Evolutionary conservation across 2,113 vertebrate species (phyloP).

Genomic region (Cephalopterus ornatus): DNA sequence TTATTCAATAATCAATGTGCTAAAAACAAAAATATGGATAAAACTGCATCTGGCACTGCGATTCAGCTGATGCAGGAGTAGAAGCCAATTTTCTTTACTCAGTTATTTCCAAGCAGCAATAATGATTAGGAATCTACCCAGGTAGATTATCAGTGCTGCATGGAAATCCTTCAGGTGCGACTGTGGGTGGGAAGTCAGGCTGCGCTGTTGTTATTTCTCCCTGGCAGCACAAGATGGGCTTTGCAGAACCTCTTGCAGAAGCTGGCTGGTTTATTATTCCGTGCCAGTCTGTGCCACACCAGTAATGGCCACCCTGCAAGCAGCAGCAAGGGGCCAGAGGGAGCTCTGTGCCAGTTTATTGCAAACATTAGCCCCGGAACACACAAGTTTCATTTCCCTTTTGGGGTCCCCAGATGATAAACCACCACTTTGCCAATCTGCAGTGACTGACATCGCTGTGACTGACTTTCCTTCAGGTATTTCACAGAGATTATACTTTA

Average conservation of each 20-base stretch:
- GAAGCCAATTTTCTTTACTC: background rate
- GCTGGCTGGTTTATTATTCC: background rate
- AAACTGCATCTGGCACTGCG: background rate
- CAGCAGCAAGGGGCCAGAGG: background rate
- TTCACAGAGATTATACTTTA: background rate
- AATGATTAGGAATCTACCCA: background rate
- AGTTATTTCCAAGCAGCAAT: background rate
- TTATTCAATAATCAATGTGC: background rate
- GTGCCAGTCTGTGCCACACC: background rate
- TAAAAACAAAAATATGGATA: background rate
- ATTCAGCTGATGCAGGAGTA: background rate
- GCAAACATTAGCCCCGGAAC: background rate
- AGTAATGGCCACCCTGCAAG: background rate
- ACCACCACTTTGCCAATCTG: background rate
- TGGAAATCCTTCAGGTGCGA: background rate
- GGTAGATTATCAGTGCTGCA: background rate
- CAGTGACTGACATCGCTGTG: background rate
- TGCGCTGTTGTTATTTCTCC: background rate
- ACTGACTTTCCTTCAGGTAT: background rate
- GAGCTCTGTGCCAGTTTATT: background rate
- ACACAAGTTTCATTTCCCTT: constrained; percentile 3
- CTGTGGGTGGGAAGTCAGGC: background rate
- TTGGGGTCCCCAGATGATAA: background rate
- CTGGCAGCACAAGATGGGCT: background rate
- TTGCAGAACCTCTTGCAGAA: background rate